These are phyloP conservation scores for Perccottus glenii DNA, from an alignment of 2,113 vertebrate genomes.

Conservation along the genomic window DNA sequence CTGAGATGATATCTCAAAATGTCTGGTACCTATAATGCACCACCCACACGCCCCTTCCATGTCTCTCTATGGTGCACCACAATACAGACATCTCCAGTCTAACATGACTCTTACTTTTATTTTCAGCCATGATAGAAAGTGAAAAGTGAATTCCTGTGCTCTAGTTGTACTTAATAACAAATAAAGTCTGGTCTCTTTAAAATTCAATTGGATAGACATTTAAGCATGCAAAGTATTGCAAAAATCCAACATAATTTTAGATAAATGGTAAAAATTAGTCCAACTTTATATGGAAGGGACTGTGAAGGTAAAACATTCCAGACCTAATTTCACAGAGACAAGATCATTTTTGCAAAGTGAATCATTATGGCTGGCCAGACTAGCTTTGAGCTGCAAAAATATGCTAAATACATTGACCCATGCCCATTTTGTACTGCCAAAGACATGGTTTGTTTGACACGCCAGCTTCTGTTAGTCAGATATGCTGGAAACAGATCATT, in stretches of 20 bases:
- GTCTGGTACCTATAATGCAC: constrained; percentile 5
- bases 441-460: constrained; percentile 46
- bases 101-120: neutral
- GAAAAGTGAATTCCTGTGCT: neutral
- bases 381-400: constrained; percentile 18
- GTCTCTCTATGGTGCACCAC: constrained; percentile 19
- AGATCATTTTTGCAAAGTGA: neutral
- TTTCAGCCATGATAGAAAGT: neutral
- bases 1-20: constrained; percentile 28
- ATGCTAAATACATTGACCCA: constrained; percentile 42
- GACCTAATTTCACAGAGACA: neutral
- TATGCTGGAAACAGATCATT: constrained; percentile 54
- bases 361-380: neutral
- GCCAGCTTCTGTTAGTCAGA: constrained; percentile 47
- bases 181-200: neutral
- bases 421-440: constrained; percentile 31
- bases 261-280: too few relatives aligned
- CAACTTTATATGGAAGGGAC: too few relatives aligned
- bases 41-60: constrained; percentile 10
- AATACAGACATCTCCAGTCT: constrained; percentile 16
- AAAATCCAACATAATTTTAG: too few relatives aligned
- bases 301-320: neutral
- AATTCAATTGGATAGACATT: too few relatives aligned
- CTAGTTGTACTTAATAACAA: neutral
- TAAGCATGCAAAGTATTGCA: too few relatives aligned